Conservation (phyloP, 2,797 vertebrate species). For the Rhabdomys pumilio region DNA sequence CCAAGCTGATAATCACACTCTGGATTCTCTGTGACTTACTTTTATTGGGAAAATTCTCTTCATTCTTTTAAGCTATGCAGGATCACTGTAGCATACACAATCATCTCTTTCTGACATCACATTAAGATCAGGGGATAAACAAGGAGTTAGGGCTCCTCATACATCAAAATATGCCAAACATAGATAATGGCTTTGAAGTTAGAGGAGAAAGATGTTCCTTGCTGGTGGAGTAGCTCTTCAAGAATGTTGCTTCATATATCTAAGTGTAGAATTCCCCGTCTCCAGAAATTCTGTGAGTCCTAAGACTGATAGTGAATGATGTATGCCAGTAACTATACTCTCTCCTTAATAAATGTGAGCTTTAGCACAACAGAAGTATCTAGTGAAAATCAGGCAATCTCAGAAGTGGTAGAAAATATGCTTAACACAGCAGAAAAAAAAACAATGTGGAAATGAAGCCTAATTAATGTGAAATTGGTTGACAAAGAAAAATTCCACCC, state of each 20-base stretch:
- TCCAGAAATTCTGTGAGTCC: neutral
- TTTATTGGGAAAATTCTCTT: neutral
- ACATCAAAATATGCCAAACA: neutral
- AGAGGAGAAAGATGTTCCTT: neutral
- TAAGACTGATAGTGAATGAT: neutral
- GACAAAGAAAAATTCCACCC: constrained; percentile 35
- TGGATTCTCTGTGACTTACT: neutral
- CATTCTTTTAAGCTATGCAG: neutral
- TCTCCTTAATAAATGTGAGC: neutral
- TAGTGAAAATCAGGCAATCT: neutral
- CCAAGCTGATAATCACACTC: neutral
- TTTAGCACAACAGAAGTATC: neutral
- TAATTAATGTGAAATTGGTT: constrained; percentile 44
- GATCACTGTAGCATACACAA: neutral
- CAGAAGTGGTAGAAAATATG: neutral
- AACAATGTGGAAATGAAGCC: constrained; percentile 9
- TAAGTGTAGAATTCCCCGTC: neutral
- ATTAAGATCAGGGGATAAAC: neutral
- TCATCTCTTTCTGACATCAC: neutral
- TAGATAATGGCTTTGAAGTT: neutral
- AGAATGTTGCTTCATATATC: neutral
- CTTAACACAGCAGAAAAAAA: neutral
- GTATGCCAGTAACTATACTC: neutral
- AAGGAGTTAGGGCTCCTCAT: neutral
- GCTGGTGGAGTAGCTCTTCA: too few relatives aligned